Conservation (phyloP, 1,140 invertebrate genomes). For the Drosophila sucinea region DNA sequence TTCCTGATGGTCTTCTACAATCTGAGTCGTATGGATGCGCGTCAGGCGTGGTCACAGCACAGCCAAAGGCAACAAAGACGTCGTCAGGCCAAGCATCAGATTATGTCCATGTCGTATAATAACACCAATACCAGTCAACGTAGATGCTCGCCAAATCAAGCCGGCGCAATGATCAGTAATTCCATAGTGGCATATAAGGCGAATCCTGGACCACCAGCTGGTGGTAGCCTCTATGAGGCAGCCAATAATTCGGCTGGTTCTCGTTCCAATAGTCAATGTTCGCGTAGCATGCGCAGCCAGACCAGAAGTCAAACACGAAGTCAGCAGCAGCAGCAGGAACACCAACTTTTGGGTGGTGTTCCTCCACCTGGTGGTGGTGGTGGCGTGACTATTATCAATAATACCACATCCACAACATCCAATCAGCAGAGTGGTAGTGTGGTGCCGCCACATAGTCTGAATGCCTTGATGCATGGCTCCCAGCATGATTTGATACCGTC, state of each 20-base stretch:
- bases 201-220: slow-evolving; percentile 20
- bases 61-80: slow-evolving; percentile 84
- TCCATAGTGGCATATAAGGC: slow-evolving; percentile 74
- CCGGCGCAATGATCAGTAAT: slow-evolving; percentile 61
- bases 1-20: slow-evolving; percentile 95
- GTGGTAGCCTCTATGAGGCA: slow-evolving; percentile 66
- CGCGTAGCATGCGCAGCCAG: slow-evolving; percentile 79
- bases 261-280: slow-evolving; percentile 86
- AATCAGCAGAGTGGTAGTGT: slow-evolving; percentile 82
- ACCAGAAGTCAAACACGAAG: slow-evolving; percentile 58
- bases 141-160: background rate
- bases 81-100: slow-evolving; percentile 83
- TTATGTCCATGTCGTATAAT: slow-evolving; percentile 52
- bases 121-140: slow-evolving; percentile 41
- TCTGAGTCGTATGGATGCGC: slow-evolving; percentile 91
- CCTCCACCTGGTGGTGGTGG: slow-evolving; percentile 12
- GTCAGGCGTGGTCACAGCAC: slow-evolving; percentile 87
- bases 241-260: slow-evolving; percentile 84
- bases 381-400: slow-evolving; percentile 61
- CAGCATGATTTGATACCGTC: slow-evolving; percentile 78
- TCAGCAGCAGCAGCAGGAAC: slow-evolving; percentile 56
- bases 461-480: slow-evolving; percentile 76
- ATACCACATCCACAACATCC: slow-evolving; percentile 48
- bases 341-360: background rate
- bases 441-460: slow-evolving; percentile 86